Conservation (phyloP, 2,113 vertebrate species). For the Myrmecobius fasciatus region DNA sequence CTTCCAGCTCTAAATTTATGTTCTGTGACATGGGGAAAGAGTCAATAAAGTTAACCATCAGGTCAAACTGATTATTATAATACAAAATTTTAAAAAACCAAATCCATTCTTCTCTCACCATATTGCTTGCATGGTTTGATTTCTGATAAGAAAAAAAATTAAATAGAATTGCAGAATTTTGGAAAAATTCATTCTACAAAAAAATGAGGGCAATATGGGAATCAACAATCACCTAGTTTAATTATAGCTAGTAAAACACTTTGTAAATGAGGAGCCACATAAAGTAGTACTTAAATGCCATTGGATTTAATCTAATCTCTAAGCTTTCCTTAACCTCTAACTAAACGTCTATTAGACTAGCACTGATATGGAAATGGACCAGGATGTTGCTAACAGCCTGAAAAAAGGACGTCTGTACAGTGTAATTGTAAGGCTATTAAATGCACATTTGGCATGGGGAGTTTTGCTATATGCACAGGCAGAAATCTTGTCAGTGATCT, state of each 20-base stretch:
- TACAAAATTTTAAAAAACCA: neutral
- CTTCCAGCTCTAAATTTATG: neutral
- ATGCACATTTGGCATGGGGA: slow-evolving; percentile 24
- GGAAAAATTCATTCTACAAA: slow-evolving; percentile 46
- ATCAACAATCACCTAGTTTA: slow-evolving; percentile 18
- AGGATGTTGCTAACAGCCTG: slow-evolving; percentile 2
- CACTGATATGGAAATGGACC: slow-evolving; percentile 42
- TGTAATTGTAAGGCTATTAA: slow-evolving; percentile 29
- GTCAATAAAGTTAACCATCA: slow-evolving; percentile 15
- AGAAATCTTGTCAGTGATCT: slow-evolving; percentile 35
- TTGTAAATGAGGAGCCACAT: slow-evolving; percentile 37
- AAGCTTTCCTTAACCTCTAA: slow-evolving; percentile 42
- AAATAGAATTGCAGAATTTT: neutral
- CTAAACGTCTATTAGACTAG: slow-evolving; percentile 39
- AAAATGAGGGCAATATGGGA: slow-evolving; percentile 45
- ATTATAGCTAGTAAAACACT: slow-evolving; percentile 27
- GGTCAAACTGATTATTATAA: neutral
- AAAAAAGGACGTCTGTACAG: neutral
- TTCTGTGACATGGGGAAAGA: slow-evolving; percentile 5
- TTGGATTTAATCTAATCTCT: slow-evolving; percentile 48
- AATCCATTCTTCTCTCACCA: neutral
- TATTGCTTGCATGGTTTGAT: neutral
- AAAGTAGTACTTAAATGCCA: slow-evolving; percentile 42
- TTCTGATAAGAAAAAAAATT: slow-evolving; percentile 19
- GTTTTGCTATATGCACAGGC: slow-evolving; percentile 14